Evolutionary conservation across 2,888 invertebrate species (phyloP).

Genomic region (Eurois occulta): DNA sequence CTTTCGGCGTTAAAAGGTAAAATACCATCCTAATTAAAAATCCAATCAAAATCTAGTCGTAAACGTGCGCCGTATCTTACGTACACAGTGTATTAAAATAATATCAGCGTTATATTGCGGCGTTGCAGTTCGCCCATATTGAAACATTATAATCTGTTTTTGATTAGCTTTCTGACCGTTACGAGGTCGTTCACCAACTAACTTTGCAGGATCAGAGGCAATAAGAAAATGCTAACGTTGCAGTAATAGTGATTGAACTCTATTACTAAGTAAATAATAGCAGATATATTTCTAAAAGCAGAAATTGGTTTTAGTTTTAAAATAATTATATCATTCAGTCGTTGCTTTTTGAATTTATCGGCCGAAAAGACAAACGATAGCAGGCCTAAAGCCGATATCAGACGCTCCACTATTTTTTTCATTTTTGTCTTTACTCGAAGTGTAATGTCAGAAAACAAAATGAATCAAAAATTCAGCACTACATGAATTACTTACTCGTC

Average conservation of each 20-base stretch:
- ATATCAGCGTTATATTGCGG: conserved; percentile 57
- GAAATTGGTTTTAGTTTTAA: not conserved
- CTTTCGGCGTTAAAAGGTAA: not conserved
- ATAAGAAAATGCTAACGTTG: not conserved
- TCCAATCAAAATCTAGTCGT: not conserved
- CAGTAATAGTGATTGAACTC: not conserved
- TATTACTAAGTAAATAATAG: not conserved
- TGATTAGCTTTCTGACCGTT: conserved; percentile 43
- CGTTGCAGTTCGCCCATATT: conserved; percentile 46
- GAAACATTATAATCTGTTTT: conserved; percentile 51
- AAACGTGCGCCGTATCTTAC: conserved; percentile 27
- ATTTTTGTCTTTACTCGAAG: not conserved
- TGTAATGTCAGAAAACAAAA: not conserved
- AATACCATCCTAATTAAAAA: not conserved
- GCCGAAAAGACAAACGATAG: not conserved
- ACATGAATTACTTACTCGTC: not conserved
- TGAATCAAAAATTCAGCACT: not conserved
- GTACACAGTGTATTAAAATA: conserved; percentile 59
- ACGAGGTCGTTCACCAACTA: conserved; percentile 2
- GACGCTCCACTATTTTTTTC: not conserved
- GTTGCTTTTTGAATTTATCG: not conserved
- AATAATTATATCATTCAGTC: not conserved
- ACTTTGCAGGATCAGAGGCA: conserved; percentile 1
- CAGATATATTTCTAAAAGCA: not conserved
- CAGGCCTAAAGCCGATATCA: not conserved